These are phyloP conservation scores for Dendrolimus punctatus DNA, from an alignment of 1,140 invertebrate genomes.

Conservation along the genomic window DNA sequence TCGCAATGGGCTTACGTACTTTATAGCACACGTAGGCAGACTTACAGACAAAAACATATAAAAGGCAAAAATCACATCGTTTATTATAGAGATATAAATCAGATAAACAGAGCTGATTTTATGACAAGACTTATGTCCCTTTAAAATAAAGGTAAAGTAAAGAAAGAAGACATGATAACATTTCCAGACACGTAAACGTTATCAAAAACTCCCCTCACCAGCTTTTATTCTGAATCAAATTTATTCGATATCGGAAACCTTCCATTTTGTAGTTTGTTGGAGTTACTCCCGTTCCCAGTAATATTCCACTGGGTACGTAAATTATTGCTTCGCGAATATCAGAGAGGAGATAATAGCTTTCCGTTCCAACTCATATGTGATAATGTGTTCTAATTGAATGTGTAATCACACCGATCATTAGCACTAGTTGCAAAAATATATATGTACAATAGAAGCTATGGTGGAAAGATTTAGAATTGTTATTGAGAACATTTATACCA, in stretches of 20 bases:
- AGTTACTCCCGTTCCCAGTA: background rate
- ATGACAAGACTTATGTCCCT: conserved; percentile 32
- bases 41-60: conserved; percentile 1
- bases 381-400: no score
- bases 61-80: background rate
- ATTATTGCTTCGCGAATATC: no score
- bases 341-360: no score
- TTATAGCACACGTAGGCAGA: conserved; percentile 7
- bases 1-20: conserved; percentile 7
- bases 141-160: conserved; percentile 31
- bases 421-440: no score
- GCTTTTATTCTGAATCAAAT: conserved; percentile 9
- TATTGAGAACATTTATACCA: no score
- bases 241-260: conserved; percentile 6
- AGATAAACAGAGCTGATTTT: conserved; percentile 9
- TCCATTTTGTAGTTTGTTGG: background rate
- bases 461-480: no score
- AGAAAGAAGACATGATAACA: conserved; percentile 29
- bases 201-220: conserved; percentile 17
- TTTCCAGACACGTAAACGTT: conserved; percentile 37
- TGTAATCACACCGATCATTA: no score
- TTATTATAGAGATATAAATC: background rate
- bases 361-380: no score
- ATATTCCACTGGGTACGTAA: background rate
- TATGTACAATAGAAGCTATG: no score